Percentiles rank a stretch among this genome's conserved stretches.
Evolutionary conservation across 2,888 invertebrate genomes (phyloP).

Genomic region (Dynastes hyllus): DNA sequence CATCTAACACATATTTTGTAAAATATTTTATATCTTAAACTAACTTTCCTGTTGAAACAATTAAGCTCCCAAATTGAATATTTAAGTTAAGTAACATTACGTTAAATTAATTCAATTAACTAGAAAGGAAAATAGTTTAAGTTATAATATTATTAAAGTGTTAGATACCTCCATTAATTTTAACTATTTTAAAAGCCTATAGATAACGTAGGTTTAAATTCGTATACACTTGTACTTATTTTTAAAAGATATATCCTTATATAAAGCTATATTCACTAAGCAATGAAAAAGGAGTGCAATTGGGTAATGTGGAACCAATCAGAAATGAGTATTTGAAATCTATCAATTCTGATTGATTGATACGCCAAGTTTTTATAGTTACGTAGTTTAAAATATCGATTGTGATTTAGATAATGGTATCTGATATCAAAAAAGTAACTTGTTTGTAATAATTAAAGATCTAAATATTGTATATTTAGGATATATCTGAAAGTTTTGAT

Average conservation of each 20-base stretch:
- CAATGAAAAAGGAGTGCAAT: neutral
- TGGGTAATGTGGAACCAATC: neutral
- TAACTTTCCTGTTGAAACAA: conserved; percentile 2
- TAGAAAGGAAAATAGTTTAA: conserved; percentile 19
- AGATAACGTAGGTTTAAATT: neutral
- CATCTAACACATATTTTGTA: too few species aligned
- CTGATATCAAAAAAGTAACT: neutral
- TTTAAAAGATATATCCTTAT: neutral
- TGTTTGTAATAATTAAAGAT: neutral
- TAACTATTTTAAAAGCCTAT: neutral
- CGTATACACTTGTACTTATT: neutral
- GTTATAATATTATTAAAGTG: neutral
- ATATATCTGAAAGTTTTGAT: conserved; percentile 39
- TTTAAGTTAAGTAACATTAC: too few species aligned
- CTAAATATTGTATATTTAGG: neutral
- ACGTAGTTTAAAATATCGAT: neutral
- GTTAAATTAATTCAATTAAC: neutral
- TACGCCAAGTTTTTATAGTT: neutral
- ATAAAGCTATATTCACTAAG: neutral
- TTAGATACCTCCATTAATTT: neutral
- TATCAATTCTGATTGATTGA: neutral
- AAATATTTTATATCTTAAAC: conserved; percentile 21
- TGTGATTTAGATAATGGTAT: neutral
- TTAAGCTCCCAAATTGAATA: too few species aligned
- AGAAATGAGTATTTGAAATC: neutral